These are phyloP conservation scores for Etheostoma nigrum DNA, from an alignment of 2,797 vertebrate genomes.

Conservation along the genomic window DNA sequence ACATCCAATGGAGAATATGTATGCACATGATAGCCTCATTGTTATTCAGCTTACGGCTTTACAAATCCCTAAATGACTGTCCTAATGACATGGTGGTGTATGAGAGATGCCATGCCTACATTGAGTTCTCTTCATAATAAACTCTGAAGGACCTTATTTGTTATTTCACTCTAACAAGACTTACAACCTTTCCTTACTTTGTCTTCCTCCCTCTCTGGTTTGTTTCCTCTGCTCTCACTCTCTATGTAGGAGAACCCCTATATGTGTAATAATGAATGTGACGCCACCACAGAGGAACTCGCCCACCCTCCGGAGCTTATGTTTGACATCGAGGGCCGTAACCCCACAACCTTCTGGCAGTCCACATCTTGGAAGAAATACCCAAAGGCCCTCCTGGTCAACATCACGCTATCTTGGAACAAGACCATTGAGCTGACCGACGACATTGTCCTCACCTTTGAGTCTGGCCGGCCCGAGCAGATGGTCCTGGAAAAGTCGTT, in stretches of 20 bases:
- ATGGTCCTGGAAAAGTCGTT: conserved; percentile 99
- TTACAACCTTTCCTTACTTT: conserved; percentile 13
- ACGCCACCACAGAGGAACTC: conserved; percentile 93
- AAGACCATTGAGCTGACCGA: conserved; percentile 99
- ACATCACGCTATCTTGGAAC: conserved; percentile 98
- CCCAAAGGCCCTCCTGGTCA: conserved; percentile 94
- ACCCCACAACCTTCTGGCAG: conserved; percentile 98
- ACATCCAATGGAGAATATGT: conserved; percentile 1
- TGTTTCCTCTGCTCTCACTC: conserved; percentile 39
- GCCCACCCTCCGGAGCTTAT: conserved; percentile 96
- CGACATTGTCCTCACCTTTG: conserved; percentile 97
- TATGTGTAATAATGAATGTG: conserved; percentile 99
- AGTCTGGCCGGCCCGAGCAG: conserved; percentile 96
- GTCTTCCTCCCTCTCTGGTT: conserved; percentile 5
- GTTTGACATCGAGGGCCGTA: conserved; percentile 97
- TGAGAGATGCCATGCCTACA: conserved; percentile 17
- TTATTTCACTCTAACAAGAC: not conserved
- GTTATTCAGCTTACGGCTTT: conserved; percentile 37
- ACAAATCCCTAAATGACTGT: conserved; percentile 31
- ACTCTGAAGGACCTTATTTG: conserved; percentile 11
- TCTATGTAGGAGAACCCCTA: conserved; percentile 94
- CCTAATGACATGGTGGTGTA: conserved; percentile 2
- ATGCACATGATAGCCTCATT: conserved; percentile 22
- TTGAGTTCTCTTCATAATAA: conserved; percentile 25
- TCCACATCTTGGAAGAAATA: conserved; percentile 96